These are phyloP conservation scores for Melanerpes aurifrons DNA, from an alignment of 2,113 vertebrate species.

Conservation along the genomic window DNA sequence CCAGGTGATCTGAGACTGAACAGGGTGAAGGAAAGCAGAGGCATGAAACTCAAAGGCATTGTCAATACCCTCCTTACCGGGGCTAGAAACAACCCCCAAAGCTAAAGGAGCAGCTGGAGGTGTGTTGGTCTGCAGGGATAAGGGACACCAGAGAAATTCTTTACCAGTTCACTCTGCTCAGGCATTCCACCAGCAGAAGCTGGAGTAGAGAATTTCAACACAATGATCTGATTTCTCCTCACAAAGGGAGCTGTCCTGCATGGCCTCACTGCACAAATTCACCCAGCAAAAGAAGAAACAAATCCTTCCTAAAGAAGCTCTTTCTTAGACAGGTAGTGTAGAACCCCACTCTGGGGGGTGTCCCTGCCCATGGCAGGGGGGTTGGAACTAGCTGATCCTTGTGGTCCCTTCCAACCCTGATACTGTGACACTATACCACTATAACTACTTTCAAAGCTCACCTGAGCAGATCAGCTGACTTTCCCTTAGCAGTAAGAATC, in stretches of 20 bases:
- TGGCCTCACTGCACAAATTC: accelerated
- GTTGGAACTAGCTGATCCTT: too few species aligned
- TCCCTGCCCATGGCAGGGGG: too few species aligned
- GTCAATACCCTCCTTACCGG: not conserved
- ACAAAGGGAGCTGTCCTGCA: not conserved
- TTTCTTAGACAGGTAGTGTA: not conserved
- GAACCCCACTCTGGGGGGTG: not conserved
- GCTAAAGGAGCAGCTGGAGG: not conserved
- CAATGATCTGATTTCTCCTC: not conserved
- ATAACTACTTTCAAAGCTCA: not conserved
- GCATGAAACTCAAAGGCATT: not conserved
- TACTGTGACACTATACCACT: too few species aligned
- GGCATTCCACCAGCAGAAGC: not conserved
- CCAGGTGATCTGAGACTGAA: not conserved
- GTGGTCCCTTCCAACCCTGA: too few species aligned
- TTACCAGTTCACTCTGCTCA: not conserved
- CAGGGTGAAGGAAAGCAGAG: not conserved
- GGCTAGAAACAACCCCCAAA: not conserved
- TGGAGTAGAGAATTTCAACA: not conserved
- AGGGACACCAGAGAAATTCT: not conserved
- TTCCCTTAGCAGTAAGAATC: not conserved
- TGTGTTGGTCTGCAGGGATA: not conserved
- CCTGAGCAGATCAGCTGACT: not conserved
- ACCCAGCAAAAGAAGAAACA: not conserved
- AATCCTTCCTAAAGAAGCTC: not conserved